Percentiles rank a stretch among this genome's conserved stretches.
These are phyloP conservation scores for Falco naumanni DNA, from an alignment of 2,797 vertebrate species.

Conservation along the genomic window DNA sequence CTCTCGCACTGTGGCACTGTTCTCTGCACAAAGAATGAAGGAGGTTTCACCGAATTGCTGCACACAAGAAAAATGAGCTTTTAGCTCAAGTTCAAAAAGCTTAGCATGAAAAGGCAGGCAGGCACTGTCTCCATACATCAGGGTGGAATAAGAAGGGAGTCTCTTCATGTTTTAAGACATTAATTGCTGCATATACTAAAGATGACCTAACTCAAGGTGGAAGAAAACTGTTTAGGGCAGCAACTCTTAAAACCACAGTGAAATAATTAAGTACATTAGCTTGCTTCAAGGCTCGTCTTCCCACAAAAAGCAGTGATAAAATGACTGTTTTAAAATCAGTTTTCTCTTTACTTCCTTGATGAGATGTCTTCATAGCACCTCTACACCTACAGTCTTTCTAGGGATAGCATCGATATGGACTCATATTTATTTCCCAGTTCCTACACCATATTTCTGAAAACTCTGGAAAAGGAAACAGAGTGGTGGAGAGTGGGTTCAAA, in stretches of 20 bases:
- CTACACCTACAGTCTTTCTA: neutral
- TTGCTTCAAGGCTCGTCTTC: neutral
- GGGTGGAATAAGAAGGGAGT: no score
- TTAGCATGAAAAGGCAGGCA: neutral
- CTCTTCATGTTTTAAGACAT: neutral
- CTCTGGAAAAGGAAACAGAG: neutral
- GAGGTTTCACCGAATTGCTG: neutral
- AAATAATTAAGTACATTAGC: neutral
- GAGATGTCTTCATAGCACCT: neutral
- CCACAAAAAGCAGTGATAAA: neutral
- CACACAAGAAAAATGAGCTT: neutral
- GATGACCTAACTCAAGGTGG: neutral
- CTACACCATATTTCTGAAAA: neutral
- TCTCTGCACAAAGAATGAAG: neutral
- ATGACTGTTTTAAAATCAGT: neutral
- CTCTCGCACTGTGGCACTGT: neutral
- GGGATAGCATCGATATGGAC: accelerated
- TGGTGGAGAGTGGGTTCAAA: neutral
- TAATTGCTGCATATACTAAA: neutral
- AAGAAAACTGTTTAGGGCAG: neutral
- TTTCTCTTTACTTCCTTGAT: neutral
- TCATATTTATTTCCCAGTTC: neutral
- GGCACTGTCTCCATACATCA: neutral
- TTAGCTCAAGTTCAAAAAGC: neutral
- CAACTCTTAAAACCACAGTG: neutral